A percentile compares a stretch with the other conserved stretches of the same genome.
Evolutionary conservation across 2,113 vertebrate species (phyloP).

Genomic region (Catharus bicknelli): DNA sequence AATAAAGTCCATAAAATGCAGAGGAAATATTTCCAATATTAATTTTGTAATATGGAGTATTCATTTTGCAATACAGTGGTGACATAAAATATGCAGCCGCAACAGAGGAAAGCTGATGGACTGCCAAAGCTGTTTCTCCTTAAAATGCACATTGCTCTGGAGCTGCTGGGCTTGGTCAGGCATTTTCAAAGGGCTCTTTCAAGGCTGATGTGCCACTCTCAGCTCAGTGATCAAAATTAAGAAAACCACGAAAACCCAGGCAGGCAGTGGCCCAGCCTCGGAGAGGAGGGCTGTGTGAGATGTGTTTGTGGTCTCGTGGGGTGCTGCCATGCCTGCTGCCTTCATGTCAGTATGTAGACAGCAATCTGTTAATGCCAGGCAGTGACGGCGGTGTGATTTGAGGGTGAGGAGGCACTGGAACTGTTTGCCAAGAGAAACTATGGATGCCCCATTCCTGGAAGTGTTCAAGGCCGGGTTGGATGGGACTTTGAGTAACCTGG

Average conservation of each 20-base stretch:
- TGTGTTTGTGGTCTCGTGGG: slow-evolving; percentile 66
- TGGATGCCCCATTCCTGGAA: neutral
- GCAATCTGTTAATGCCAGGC: slow-evolving; percentile 77
- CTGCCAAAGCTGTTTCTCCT: slow-evolving; percentile 37
- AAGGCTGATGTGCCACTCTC: slow-evolving; percentile 43
- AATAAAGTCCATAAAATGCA: slow-evolving; percentile 9
- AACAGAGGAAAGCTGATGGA: neutral
- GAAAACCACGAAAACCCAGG: slow-evolving; percentile 60
- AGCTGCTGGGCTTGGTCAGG: neutral
- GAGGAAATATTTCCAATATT: slow-evolving; percentile 14
- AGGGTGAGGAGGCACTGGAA: neutral
- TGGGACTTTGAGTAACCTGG: neutral
- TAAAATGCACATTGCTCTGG: neutral
- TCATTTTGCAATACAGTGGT: slow-evolving; percentile 1
- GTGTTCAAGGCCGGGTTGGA: neutral
- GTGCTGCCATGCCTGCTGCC: slow-evolving; percentile 67
- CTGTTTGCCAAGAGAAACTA: neutral
- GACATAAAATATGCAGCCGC: slow-evolving; percentile 12
- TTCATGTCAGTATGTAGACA: slow-evolving; percentile 79
- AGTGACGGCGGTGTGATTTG: slow-evolving; percentile 65
- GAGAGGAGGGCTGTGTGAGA: slow-evolving; percentile 67
- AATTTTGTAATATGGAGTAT: neutral
- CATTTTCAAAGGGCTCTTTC: slow-evolving; percentile 53
- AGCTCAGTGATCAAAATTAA: slow-evolving; percentile 76
- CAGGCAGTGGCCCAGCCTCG: slow-evolving; percentile 59